Evolutionary conservation across 1,140 invertebrate genomes (phyloP), one percentile per base, ranked within the genome.

Genomic region (Sarcophaga bullata): DNA sequence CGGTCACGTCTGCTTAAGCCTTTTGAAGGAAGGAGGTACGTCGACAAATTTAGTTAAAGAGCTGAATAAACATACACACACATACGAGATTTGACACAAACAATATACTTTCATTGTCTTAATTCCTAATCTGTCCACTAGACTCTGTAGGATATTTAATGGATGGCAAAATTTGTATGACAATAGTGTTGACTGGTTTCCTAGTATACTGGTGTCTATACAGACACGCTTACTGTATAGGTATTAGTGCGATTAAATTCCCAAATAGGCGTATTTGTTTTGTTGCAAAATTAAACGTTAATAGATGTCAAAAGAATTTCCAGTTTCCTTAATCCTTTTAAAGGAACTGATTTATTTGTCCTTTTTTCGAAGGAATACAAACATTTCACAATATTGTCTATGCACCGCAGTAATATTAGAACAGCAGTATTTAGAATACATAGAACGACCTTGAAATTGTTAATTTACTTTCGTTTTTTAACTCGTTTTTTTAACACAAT

Each of bases 301-400:
- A 68, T 25, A 68, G 19, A 68, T 68, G n/a, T 17, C n/a, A 37
- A 68, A 19, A 19, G 62, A 68, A 9, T 15, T 68, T 68, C 62
- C 62, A 68, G n/a, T 68, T 68, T 68, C 3, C 17, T 52, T 68
- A 68, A 68, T 68, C 62, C 62, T 68, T 68, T 68, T 68, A 68
- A 68, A 68, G 62, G 62, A 68, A 68, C 17, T 68, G 10, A 2
- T 19, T 37, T 37, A 68, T 68, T 19, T 19, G 19, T 68, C 62
- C 62, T 68, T 1, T n/a, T 58, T 68, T 68, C 62, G 6, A 1
- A 19, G 62, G 19, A 68, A 9, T 62, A 62, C 54, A 62, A 68
- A 68, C 62, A 68, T 68, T 68, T 68, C 62, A 68, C 62, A 68
- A 68, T 68, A 68, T 68, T 68, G 17, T 68, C n/a, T n/a, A 68